Evolutionary conservation across 2,113 vertebrate species (phyloP), one percentile per base, ranked within the genome.

Genomic region (Vulpes vulpes): DNA sequence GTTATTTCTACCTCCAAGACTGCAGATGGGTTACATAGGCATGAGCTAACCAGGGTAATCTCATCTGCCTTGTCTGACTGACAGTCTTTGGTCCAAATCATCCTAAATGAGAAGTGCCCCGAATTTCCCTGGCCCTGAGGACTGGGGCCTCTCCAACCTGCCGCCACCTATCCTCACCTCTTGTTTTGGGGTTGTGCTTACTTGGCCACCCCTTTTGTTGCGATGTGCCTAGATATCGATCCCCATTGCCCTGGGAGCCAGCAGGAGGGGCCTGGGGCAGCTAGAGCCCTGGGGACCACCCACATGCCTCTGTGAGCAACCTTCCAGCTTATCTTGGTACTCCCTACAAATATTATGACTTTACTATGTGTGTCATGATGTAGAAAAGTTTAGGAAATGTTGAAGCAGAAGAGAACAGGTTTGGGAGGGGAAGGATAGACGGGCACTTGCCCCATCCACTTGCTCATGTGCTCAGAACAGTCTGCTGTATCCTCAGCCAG

Each of bases 381-480:
- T 49, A n/a, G 32, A 49, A 22, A 53, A 32, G 6, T 35, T 14
- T 59, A 32, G 83, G 67, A 71, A 64, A 64, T 64, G 11, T 59
- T 5, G 23, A 32, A 30, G 35, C 4, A 25, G 57, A 85, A 64
- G 51, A 53, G 25, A 73, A 20, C 10, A 65, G 23, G 32, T 65
- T 55, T 92, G 35, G n/a, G 32, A 27, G 38, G 65, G 78, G 43
- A 49, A 89, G 73, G 20, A 17, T 3, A 22, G 32, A 17, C 1
- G 0, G 16, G 20, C 4, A 23, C 32, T 17, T 30, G 64, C 78
- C 62, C 71, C 53, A 14, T 51, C 20, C 27, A 15, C 19, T 27
- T 2, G 0, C 11, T 80, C 5, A 5, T 0, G 0, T 15, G 3
- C 43, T 8, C 20, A 20, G 23, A 12, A 35, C 1, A 0, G 17